Conservation (phyloP, 2,113 vertebrate species). For the Ictalurus punctatus region DNA sequence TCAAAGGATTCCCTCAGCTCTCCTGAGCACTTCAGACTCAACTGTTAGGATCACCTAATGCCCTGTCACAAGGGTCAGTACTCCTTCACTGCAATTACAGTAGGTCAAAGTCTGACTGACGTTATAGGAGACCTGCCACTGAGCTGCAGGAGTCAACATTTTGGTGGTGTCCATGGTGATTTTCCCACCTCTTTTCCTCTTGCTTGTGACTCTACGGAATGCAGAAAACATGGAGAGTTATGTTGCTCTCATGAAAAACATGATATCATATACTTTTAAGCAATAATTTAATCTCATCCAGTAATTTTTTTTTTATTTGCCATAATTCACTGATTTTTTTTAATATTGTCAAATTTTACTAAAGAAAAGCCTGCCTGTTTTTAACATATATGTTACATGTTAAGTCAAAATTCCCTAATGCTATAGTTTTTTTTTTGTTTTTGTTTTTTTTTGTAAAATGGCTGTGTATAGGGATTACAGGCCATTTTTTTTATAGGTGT, state of each 20-base stretch:
- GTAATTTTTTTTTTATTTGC: background rate
- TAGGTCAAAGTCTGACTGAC: conserved; percentile 39
- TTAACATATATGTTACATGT: background rate
- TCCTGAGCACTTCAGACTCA: conserved; percentile 19
- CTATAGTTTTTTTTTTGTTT: background rate
- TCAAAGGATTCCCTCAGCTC: conserved; percentile 21
- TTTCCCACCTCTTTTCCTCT: conserved; percentile 4
- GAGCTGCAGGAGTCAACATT: conserved; percentile 47
- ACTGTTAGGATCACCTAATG: conserved; percentile 22
- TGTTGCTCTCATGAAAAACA: background rate
- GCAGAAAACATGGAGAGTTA: conserved; percentile 9
- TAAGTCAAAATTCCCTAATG: background rate
- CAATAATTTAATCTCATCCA: background rate
- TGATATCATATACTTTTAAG: background rate
- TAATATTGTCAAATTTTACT: background rate
- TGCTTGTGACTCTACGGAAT: background rate
- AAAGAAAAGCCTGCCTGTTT: background rate
- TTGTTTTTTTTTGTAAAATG: background rate
- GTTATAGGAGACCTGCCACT: conserved; percentile 33
- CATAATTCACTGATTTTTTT: background rate
- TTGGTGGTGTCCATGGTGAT: conserved; percentile 50
- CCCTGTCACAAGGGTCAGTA: conserved; percentile 4
- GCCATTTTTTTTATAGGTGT: background rate
- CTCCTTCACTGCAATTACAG: conserved; percentile 32
- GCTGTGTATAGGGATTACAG: background rate